A percentile compares a stretch with the other conserved stretches of the same genome.
Conservation (phyloP, 2,888 invertebrate species). For the Eupithecia inturbata region DNA sequence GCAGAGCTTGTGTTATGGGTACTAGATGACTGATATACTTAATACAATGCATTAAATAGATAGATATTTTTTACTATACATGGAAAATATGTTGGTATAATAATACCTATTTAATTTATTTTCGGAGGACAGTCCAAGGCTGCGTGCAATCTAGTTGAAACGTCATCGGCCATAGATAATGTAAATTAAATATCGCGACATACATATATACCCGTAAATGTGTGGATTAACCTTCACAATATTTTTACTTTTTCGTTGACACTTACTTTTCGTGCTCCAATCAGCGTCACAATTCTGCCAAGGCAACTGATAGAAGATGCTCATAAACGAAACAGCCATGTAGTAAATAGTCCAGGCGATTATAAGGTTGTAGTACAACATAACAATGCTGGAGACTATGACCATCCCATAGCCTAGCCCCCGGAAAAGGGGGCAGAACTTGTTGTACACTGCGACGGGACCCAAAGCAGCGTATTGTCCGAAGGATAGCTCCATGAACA, state of each 20-base stretch:
- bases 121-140: neutral
- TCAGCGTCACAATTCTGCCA: constrained; percentile 89
- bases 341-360: constrained; percentile 92
- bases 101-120: neutral
- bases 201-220: neutral
- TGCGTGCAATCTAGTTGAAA: neutral
- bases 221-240: neutral
- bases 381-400: constrained; percentile 89
- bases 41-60: too few species aligned
- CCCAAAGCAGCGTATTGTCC: constrained; percentile 92
- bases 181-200: neutral
- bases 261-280: constrained; percentile 88
- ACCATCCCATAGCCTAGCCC: constrained; percentile 91
- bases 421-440: constrained; percentile 90
- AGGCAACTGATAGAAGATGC: constrained; percentile 86
- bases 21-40: too few species aligned
- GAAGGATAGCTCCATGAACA: constrained; percentile 93
- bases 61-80: too few species aligned
- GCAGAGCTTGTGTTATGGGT: too few species aligned
- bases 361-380: constrained; percentile 90
- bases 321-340: constrained; percentile 85
- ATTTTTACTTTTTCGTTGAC: neutral
- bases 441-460: constrained; percentile 91
- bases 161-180: neutral
- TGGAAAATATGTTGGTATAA: too few species aligned